Evolutionary conservation across 2,888 invertebrate genomes (phyloP).

Genomic region (Polymixis lichenea): DNA sequence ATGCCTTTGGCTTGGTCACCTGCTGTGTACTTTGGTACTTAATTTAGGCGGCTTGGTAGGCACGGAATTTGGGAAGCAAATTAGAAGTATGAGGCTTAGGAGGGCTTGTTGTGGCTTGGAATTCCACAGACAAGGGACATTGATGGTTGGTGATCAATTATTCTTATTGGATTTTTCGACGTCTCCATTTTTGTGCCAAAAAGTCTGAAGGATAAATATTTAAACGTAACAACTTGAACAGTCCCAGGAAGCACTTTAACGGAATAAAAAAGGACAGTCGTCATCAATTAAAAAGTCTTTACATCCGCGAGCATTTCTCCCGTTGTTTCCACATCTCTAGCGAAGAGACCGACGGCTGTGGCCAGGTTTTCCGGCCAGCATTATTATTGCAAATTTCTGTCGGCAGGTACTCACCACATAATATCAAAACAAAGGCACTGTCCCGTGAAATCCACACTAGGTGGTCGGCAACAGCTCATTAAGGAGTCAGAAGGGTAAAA

Average conservation of each 20-base stretch:
- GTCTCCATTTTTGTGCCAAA: background rate
- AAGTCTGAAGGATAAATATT: background rate
- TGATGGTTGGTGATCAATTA: background rate
- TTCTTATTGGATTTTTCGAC: background rate
- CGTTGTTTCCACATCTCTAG: slow-evolving; percentile 10
- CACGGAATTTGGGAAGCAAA: slow-evolving; percentile 61
- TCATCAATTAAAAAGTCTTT: slow-evolving; percentile 35
- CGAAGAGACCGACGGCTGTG: slow-evolving; percentile 39
- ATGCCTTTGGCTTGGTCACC: slow-evolving; percentile 61
- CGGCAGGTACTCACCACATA: slow-evolving; percentile 75
- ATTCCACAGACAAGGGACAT: background rate
- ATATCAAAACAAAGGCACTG: slow-evolving; percentile 83
- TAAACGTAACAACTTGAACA: background rate
- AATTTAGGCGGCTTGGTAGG: slow-evolving; percentile 63
- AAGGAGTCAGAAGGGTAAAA: slow-evolving; percentile 89
- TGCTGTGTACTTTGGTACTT: slow-evolving; percentile 65
- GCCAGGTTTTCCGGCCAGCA: slow-evolving; percentile 58
- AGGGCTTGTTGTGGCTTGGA: slow-evolving; percentile 13
- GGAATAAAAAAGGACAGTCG: slow-evolving; percentile 29
- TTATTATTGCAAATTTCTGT: slow-evolving; percentile 75
- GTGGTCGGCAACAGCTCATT: slow-evolving; percentile 87
- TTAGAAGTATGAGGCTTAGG: slow-evolving; percentile 40
- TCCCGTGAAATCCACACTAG: slow-evolving; percentile 85
- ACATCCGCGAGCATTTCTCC: background rate
- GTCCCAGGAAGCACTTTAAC: slow-evolving; percentile 2